A percentile compares a stretch with the other conserved stretches of the same genome.
These are phyloP conservation scores for Pristionchus japonicus DNA, from an alignment of 2,888 invertebrate genomes.

Conservation along the genomic window DNA sequence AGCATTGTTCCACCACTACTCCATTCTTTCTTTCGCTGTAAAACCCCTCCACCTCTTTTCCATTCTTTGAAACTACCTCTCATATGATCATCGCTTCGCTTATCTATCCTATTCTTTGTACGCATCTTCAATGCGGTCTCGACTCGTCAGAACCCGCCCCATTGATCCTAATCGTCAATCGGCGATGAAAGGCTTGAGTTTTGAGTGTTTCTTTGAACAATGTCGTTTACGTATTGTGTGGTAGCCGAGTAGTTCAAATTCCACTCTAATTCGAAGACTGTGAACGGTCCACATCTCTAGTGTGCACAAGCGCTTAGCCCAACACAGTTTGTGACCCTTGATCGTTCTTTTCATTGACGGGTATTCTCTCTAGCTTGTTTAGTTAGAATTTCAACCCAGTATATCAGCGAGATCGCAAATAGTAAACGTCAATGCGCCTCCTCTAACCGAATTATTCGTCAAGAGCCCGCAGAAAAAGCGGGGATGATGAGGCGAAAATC, in stretches of 20 bases:
- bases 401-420: background rate
- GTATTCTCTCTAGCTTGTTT: too few species aligned
- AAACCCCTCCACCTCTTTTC: background rate
- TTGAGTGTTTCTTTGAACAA: too few species aligned
- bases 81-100: background rate
- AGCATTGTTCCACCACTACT: constrained; percentile 18
- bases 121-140: background rate
- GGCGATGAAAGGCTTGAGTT: too few species aligned
- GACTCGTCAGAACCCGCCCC: background rate
- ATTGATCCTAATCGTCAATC: background rate
- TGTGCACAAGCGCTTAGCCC: too few species aligned
- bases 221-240: too few species aligned
- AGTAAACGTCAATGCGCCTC: background rate
- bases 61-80: background rate
- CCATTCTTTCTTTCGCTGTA: constrained; percentile 9
- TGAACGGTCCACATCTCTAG: background rate
- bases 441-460: background rate
- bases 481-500: background rate
- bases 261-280: too few species aligned
- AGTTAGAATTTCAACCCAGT: background rate
- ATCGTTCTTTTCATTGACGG: too few species aligned
- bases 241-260: too few species aligned
- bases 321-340: too few species aligned
- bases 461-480: background rate
- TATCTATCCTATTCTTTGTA: background rate